Evolutionary conservation across 2,888 invertebrate genomes (phyloP).

Genomic region (Xiphydria camelus): DNA sequence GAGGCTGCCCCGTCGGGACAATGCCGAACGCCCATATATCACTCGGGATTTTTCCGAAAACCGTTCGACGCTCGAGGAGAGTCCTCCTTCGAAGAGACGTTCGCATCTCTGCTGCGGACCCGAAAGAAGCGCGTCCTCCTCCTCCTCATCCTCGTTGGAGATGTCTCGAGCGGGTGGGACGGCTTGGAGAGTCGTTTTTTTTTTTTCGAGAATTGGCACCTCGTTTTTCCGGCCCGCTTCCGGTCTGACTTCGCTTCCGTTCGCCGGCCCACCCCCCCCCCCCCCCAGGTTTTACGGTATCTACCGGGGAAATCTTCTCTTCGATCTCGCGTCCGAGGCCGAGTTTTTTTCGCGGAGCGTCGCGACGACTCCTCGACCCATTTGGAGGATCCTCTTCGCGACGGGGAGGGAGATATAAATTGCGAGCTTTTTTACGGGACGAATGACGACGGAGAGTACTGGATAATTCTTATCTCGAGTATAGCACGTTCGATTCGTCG

Average conservation of each 20-base stretch:
- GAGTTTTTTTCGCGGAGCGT: slow-evolving; percentile 13
- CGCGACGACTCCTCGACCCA: not conserved
- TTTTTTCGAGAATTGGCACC: slow-evolving; percentile 9
- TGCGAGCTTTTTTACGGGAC: slow-evolving; percentile 11
- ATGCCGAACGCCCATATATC: slow-evolving; percentile 55
- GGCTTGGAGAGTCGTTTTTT: slow-evolving; percentile 15
- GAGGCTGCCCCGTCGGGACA: slow-evolving; percentile 34
- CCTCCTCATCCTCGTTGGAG: slow-evolving; percentile 3
- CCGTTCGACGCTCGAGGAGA: slow-evolving; percentile 38
- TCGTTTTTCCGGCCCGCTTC: not conserved
- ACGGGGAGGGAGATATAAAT: slow-evolving; percentile 18
- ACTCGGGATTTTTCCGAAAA: slow-evolving; percentile 51
- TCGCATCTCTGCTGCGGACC: too few relatives aligned
- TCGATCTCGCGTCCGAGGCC: slow-evolving; percentile 6
- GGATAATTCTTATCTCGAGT: slow-evolving; percentile 1
- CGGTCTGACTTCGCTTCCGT: slow-evolving; percentile 10
- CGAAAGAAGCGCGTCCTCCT: too few relatives aligned
- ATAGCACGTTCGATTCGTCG: slow-evolving; percentile 1
- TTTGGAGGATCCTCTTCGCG: slow-evolving; percentile 9
- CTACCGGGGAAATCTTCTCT: too few relatives aligned
- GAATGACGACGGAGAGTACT: slow-evolving; percentile 14
- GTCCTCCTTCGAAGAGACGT: slow-evolving; percentile 27
- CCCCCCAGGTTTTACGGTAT: slow-evolving; percentile 6
- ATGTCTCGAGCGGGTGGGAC: slow-evolving; percentile 2
- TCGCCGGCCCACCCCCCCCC: not conserved